Percentiles rank a stretch among this genome's conserved stretches.
Conservation (phyloP, 2,797 vertebrate species). For the Macrochelys suwanniensis region DNA sequence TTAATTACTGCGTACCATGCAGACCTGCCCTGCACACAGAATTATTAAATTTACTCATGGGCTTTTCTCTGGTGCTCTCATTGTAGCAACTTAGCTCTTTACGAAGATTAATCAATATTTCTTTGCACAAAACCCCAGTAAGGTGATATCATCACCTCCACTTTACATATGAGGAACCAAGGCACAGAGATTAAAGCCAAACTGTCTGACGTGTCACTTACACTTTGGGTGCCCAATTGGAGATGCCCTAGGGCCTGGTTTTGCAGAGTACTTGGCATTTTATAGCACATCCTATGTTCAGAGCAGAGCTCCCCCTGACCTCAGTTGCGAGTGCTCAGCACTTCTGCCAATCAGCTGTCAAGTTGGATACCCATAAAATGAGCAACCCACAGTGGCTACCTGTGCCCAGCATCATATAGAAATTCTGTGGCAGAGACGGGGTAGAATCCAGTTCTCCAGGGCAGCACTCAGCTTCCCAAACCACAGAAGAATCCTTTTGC, state of each 20-base stretch:
- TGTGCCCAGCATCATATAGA: neutral
- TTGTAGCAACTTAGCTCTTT: neutral
- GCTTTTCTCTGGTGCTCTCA: neutral
- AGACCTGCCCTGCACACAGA: neutral
- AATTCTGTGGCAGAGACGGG: neutral
- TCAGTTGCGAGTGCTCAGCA: neutral
- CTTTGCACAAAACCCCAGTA: neutral
- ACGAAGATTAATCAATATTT: neutral
- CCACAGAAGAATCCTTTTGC: neutral
- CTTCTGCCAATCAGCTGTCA: neutral
- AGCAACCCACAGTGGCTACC: neutral
- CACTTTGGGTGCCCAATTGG: neutral
- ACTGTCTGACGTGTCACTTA: neutral
- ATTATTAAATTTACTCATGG: neutral
- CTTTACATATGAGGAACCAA: neutral
- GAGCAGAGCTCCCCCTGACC: neutral
- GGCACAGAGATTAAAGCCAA: neutral
- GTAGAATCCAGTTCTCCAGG: neutral
- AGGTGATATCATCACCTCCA: neutral
- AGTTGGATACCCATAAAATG: neutral
- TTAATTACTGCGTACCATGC: neutral
- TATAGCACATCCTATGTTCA: neutral
- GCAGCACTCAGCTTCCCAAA: neutral
- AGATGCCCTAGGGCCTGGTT: neutral
- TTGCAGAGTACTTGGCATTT: neutral